Base-by-base conservation (phyloP, 2,888 invertebrate species). In the Megaustenia siamemsis region DNA sequence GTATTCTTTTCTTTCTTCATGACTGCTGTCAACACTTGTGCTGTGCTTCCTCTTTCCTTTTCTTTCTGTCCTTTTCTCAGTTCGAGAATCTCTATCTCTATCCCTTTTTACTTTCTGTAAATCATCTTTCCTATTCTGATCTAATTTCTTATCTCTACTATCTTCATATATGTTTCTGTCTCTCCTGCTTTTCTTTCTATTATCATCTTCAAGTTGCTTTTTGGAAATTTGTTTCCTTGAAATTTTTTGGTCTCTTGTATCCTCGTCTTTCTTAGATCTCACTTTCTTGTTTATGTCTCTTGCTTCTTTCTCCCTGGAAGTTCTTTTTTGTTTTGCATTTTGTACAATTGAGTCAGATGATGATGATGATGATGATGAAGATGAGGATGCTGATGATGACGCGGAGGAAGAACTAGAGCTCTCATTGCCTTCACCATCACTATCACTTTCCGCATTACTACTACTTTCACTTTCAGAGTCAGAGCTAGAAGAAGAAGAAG, bases 321-420 rank as follows among this genome's bases (percentile, higher is more conserved):
- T 82, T 53, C 15, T 71, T 78, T 53, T 87, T 83, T 83, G 83
- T 45, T 83, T 86, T 82, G 79, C 84, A 83, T 60, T 56, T 60
- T 45, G 88, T 76, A 56, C 32, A 60, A 53, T 82, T 2, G 82
- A 53, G 0, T 86, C 85, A 28, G n/a, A 75, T 24, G 88, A 86
- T 35, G 88, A 88, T 63, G 87, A 88, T 75, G 89, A 89, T 38
- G 87, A 88, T 28, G 87, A 86, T 21, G 86, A 87, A 21, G 90
- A 89, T 12, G 83, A 85, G 0, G 89, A 88, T 82, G 85, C 86
- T 85, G 89, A 88, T 0, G 89, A 88, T 82, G 85, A 86, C 84
- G 89, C 88, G 43, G 87, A 87, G 10, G 89, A 88, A 40, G 87
- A 86, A 86, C 89, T 89, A 24, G 82, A 76, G 69, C 85, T 86